Base-by-base conservation (phyloP, 2,797 vertebrate species). In the Gorsachius magnificus region DNA sequence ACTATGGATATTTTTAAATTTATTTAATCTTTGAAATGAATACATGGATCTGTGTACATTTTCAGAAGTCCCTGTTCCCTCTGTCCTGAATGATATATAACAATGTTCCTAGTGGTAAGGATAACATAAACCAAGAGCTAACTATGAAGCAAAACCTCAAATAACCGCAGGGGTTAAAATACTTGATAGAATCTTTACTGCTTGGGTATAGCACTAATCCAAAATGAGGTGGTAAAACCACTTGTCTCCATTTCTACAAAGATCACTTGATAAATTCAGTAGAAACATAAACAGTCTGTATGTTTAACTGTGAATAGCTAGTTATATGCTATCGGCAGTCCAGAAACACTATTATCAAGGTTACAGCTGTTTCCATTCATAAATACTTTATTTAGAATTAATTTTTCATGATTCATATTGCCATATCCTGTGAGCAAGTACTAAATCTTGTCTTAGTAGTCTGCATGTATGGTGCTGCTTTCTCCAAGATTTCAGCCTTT, bases 331-430 rank as follows among this genome's bases (percentile, higher is more conserved):
- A 91, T 70, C 16, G 57, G 77, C 76, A 91, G 80, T 91, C 70
- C 87, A 87, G 90, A 97, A 83, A 76, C 61, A 90, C 80, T 95
- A 69, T 96, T 97, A 96, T 96, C 95, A 97, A 96, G 72, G 61
- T 97, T 96, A 96, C 20, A 79, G 48, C 83, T 92, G 60, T 94
- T 97, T 89, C 85, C 41, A 80, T 94, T 97, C 88, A 96, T 96
- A 97, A 97, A 97, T 96, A 96, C 90, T 97, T 97, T 35, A 96
- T 96, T 96, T 89, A 58, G 96, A 97, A 96, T 90, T 1, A 94
- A 91, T 92, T 95, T 97, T 97, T 54, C 54, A 91, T 95, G 48
- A 95, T 95, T 97, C 86, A 95, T 97, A 95, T 64, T 91, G 21
- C 35, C 68, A 16, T 43, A 53, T 89, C 79, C 79, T 96, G 17